Evolutionary conservation across 2,113 vertebrate genomes (phyloP).

Genomic region (Ammospiza nelsoni): DNA sequence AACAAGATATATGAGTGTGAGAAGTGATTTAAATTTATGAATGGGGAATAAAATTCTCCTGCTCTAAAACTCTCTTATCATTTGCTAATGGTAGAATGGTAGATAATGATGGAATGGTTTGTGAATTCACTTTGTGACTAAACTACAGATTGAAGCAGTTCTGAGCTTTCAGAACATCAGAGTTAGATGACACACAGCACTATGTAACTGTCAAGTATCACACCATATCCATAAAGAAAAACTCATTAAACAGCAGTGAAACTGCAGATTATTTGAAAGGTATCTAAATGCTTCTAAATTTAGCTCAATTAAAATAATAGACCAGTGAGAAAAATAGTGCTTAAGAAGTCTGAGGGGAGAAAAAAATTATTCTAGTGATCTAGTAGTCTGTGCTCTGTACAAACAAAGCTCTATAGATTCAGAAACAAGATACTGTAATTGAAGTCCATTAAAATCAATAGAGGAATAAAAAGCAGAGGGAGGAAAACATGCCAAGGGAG

Average conservation of each 20-base stretch:
- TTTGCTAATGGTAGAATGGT: background rate
- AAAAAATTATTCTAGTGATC: background rate
- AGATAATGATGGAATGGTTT: background rate
- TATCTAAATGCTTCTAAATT: conserved; percentile 22
- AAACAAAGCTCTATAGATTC: conserved; percentile 49
- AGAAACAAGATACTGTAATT: conserved; percentile 44
- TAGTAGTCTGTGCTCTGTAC: background rate
- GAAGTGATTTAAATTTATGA: conserved; percentile 18
- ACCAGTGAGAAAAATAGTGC: background rate
- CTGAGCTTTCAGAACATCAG: background rate
- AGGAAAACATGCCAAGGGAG: background rate
- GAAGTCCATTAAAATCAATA: conserved; percentile 59
- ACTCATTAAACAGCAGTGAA: conserved; percentile 20
- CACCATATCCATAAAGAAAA: conserved; percentile 16
- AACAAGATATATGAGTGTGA: conserved; percentile 5
- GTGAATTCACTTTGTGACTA: conserved; percentile 30
- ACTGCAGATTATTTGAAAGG: conserved; percentile 8
- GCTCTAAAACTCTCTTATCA: background rate
- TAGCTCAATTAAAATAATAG: conserved; percentile 14
- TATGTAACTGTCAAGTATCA: conserved; percentile 12
- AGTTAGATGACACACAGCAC: background rate
- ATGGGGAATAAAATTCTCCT: conserved; percentile 17
- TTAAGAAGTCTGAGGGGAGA: background rate
- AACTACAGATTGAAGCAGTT: conserved; percentile 12
- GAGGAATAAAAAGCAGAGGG: conserved; percentile 33